phyloP scores from a whole-genome alignment of 2,113 vertebrate genomes.

The Xyliphius kryptos region DNA sequence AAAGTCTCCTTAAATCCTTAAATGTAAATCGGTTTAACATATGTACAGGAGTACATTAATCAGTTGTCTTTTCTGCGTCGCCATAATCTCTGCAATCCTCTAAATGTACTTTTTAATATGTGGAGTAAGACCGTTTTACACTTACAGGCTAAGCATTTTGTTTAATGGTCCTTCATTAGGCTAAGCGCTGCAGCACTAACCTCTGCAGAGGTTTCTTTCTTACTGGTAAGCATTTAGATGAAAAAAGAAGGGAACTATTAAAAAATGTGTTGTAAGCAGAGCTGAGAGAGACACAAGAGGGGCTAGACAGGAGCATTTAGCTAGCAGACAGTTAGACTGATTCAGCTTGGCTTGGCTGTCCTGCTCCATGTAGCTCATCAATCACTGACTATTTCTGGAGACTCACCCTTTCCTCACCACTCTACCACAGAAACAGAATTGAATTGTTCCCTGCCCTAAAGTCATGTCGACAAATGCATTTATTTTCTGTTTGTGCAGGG shows the following conservation, averaged over 20 bases:
- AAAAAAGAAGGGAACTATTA: conserved; percentile 32
- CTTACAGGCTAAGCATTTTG: conserved; percentile 50
- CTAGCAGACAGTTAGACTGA: conserved; percentile 62
- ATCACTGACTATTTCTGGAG: conserved; percentile 63
- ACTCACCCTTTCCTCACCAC: conserved; percentile 49
- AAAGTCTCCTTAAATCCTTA: too few relatives aligned
- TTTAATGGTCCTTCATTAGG: conserved; percentile 60
- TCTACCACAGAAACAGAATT: conserved; percentile 52
- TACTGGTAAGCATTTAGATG: conserved; percentile 57
- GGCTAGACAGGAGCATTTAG: conserved; percentile 48
- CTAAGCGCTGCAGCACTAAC: conserved; percentile 57
- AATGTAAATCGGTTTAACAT: background rate
- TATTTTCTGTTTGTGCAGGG: conserved; percentile 48
- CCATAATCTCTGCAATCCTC: too few relatives aligned
- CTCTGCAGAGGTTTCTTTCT: conserved; percentile 62
- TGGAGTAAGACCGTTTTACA: conserved; percentile 17
- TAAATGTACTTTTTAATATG: conserved; percentile 17
- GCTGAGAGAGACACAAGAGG: conserved; percentile 41
- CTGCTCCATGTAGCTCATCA: conserved; percentile 64
- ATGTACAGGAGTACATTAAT: background rate
- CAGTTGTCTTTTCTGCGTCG: too few relatives aligned
- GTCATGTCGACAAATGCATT: conserved; percentile 60
- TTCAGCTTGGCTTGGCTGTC: conserved; percentile 66
- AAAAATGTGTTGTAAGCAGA: conserved; percentile 64
- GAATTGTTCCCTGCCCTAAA: conserved; percentile 61